A percentile compares a stretch with the other conserved stretches of the same genome.
These are phyloP conservation scores for Charaxes varanes DNA, from an alignment of 1,140 invertebrate genomes.

Conservation along the genomic window DNA sequence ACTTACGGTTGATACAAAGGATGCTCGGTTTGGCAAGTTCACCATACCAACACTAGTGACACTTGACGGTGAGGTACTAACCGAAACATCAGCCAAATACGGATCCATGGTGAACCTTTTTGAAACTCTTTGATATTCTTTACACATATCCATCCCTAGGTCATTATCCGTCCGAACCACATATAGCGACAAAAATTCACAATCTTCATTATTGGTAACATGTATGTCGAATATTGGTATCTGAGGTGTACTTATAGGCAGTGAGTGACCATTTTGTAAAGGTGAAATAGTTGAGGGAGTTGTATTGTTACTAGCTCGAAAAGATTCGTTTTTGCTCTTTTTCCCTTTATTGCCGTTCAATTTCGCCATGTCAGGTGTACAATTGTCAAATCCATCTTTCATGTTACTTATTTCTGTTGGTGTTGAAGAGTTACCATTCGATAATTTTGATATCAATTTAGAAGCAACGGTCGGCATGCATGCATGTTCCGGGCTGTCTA, in stretches of 20 bases:
- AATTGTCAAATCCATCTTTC: conserved; percentile 32
- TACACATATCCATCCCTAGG: conserved; percentile 63
- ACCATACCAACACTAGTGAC: conserved; percentile 65
- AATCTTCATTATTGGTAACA: conserved; percentile 61
- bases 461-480: conserved; percentile 49
- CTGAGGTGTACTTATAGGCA: conserved; percentile 51
- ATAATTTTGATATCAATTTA: conserved; percentile 62
- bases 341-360: conserved; percentile 42
- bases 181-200: conserved; percentile 64
- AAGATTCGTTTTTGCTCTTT: conserved; percentile 50
- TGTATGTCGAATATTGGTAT: conserved; percentile 64
- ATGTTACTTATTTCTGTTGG: conserved; percentile 36
- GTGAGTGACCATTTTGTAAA: conserved; percentile 61
- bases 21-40: conserved; percentile 59
- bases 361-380: conserved; percentile 53
- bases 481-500: conserved; percentile 57
- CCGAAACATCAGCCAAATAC: conserved; percentile 60
- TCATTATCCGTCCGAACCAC: conserved; percentile 66
- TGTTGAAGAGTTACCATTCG: conserved; percentile 63
- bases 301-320: conserved; percentile 51
- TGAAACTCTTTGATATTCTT: conserved; percentile 66
- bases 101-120: conserved; percentile 64
- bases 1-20: conserved; percentile 61
- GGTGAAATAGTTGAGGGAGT: conserved; percentile 68
- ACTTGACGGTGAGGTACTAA: conserved; percentile 61